Base-by-base conservation (phyloP, 2,797 vertebrate genomes). In the Amphiprion clarkii region DNA sequence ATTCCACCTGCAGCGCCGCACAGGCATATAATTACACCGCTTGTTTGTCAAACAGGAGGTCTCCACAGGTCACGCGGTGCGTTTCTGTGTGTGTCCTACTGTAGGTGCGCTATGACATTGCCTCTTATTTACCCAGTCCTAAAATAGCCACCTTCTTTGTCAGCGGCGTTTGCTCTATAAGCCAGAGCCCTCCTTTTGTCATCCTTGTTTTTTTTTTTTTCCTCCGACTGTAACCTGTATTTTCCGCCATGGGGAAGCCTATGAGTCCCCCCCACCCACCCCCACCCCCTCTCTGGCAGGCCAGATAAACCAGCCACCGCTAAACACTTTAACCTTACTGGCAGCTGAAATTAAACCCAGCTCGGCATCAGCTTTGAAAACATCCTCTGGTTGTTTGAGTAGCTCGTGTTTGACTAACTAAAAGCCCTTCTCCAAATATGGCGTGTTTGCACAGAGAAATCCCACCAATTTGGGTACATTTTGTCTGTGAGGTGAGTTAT, bases 1-100 rank as follows among this genome's bases (percentile, higher is more conserved):
- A 92, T 92, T 93, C 89, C 90, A 89, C 89, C 89, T 91, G 88
- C 88, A 81, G 81, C 63, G 33, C 72, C 79, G 25, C 82, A 53
- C 71, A 25, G 81, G 68, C 78, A 12, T 82, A 70, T 91, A 91
- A 93, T 89, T 86, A 87, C 82, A 82, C 71, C 36, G 4, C 77
- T 77, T 90, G 87, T 93, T 92, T 92, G 87, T 75, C n/a, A 71
- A 88, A 21, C 85, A 59, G 82, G 70, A 86, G 85, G 85, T 89
- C 88, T 74, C 78, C 60, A 84, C 82, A 82, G 85, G 87, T 89
- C 89, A 89, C 19, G 21, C 52, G 9, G 55, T 48, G 68, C 19
- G 25, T 39, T 9, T 25, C 0, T 31, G 33, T 67, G 69, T 72
- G 56, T 73, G 70, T 74, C 56, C 76, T 76, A 85, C 85, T 80